Percentiles rank a stretch among this genome's conserved stretches.
Conservation (phyloP, 2,797 vertebrate species). For the Lophotriccus pileatus region DNA sequence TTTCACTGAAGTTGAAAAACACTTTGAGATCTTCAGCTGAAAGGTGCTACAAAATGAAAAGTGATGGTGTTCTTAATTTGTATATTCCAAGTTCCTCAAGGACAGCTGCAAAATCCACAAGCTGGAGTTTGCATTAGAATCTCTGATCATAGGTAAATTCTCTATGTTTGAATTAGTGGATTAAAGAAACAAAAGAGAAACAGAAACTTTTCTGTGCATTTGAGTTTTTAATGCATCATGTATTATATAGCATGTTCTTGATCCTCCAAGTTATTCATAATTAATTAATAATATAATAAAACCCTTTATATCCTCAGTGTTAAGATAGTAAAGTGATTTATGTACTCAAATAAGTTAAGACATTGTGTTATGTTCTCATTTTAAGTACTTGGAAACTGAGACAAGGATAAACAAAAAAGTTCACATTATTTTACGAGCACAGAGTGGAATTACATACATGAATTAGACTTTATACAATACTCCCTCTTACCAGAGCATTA, state of each 20-base stretch:
- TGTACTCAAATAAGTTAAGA: background rate
- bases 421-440: background rate
- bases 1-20: background rate
- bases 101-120: background rate
- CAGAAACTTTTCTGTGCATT: background rate
- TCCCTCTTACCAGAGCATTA: background rate
- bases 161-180: background rate
- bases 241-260: background rate
- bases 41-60: slow-evolving; percentile 8
- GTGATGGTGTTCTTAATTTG: background rate
- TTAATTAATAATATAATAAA: background rate
- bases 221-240: background rate
- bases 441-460: background rate
- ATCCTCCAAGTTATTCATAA: background rate
- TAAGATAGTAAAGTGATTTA: background rate
- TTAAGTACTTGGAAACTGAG: background rate
- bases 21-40: slow-evolving; percentile 9
- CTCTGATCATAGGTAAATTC: background rate
- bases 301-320: background rate
- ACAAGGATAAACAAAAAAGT: background rate
- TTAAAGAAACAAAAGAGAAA: background rate
- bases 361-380: background rate
- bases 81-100: background rate
- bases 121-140: background rate
- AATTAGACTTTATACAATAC: background rate